Percentiles rank a stretch among this genome's conserved stretches.
phyloP scores from a whole-genome alignment of 2,113 vertebrate genomes.

The Etheostoma spectabile region DNA sequence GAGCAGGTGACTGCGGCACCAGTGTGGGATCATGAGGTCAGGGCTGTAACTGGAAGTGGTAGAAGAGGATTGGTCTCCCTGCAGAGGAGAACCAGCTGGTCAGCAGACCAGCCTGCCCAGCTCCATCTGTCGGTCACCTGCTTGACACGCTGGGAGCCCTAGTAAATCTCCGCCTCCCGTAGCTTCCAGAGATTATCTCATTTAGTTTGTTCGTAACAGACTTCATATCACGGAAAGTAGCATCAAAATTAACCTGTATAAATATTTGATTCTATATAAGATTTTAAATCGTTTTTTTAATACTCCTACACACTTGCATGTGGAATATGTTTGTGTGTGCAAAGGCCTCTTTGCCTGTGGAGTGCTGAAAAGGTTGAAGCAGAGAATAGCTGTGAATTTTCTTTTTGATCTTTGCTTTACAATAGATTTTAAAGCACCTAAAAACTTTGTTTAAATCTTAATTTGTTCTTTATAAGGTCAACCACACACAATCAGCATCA shows the following conservation, averaged over 20 bases:
- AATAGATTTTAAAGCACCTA: not conserved
- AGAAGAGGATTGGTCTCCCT: slow-evolving; percentile 71
- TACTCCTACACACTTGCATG: not conserved
- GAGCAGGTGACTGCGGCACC: slow-evolving; percentile 52
- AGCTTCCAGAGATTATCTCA: slow-evolving; percentile 58
- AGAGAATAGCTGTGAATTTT: not conserved
- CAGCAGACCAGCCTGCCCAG: slow-evolving; percentile 49
- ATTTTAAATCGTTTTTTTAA: not conserved
- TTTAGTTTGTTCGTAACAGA: not conserved
- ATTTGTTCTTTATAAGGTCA: not conserved
- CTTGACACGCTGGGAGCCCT: slow-evolving; percentile 52
- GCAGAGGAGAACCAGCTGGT: slow-evolving; percentile 74
- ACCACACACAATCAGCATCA: not conserved
- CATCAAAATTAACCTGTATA: not conserved
- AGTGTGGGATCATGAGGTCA: slow-evolving; percentile 59
- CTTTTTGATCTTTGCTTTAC: not conserved
- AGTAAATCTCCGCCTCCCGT: slow-evolving; percentile 49
- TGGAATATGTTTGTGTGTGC: not conserved
- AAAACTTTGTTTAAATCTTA: not conserved
- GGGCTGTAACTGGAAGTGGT: slow-evolving; percentile 60
- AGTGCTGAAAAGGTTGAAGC: not conserved
- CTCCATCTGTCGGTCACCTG: slow-evolving; percentile 79
- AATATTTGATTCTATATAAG: not conserved
- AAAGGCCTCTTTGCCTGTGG: not conserved
- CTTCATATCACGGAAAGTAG: not conserved